phyloP scores from a whole-genome alignment of 2,797 vertebrate species.

The Schizopygopsis malacanthus region DNA sequence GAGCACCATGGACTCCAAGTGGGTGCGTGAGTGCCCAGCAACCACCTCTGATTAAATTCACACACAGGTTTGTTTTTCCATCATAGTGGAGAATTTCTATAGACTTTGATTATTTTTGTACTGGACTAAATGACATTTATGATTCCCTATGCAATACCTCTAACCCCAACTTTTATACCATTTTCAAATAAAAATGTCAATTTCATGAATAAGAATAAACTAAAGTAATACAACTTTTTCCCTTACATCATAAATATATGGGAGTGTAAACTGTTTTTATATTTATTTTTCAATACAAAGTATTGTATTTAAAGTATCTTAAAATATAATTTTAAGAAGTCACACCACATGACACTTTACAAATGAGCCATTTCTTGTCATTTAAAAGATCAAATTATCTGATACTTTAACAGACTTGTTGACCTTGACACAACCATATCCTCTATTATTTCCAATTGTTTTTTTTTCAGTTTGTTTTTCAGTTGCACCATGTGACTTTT shows the following conservation, averaged over 20 bases:
- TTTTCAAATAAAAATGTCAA: not conserved
- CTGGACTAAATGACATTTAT: not conserved
- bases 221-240: not conserved
- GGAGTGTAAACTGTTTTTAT: not conserved
- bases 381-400: not conserved
- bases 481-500: not conserved
- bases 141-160: not conserved
- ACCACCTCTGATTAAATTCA: slow-evolving; percentile 19
- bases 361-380: not conserved
- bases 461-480: not conserved
- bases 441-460: not conserved
- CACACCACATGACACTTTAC: not conserved
- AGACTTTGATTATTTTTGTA: not conserved
- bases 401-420: not conserved
- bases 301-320: not conserved
- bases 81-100: not conserved
- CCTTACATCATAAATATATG: not conserved
- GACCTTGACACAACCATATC: not conserved
- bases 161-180: not conserved
- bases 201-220: not conserved
- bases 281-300: not conserved
- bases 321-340: not conserved
- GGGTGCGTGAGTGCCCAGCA: not conserved
- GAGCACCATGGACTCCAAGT: slow-evolving; percentile 29
- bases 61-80: not conserved